Percentiles rank a stretch among this genome's conserved stretches.
phyloP scores from a whole-genome alignment of 2,797 vertebrate genomes.

The Lerista edwardsae region DNA sequence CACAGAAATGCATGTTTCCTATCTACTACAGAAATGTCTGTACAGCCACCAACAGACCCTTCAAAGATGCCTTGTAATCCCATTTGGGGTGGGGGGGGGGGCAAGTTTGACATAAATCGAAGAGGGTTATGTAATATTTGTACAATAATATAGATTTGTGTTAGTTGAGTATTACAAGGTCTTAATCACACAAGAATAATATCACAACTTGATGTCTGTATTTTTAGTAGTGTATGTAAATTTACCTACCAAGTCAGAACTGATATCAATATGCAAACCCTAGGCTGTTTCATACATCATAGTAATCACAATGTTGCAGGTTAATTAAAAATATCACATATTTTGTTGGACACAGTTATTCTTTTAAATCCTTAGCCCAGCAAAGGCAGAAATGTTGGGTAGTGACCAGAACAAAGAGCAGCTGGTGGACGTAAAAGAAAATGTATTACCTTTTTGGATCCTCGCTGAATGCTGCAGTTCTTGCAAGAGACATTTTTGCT shows the following conservation, averaged over 20 bases:
- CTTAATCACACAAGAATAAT: not conserved
- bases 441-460: conserved; percentile 90
- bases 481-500: conserved; percentile 99
- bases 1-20: not conserved
- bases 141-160: no score
- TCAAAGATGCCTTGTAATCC: not conserved
- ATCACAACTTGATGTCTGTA: not conserved
- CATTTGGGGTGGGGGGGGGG: not conserved
- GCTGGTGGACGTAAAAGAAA: not conserved
- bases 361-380: not conserved
- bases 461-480: conserved; percentile 98
- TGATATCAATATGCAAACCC: not conserved
- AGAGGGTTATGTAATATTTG: no score
- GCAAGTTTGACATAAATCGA: not conserved
- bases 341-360: not conserved
- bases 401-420: not conserved
- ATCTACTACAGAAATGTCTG: no score
- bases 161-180: not conserved
- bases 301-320: not conserved
- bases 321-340: not conserved
- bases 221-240: not conserved
- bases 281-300: not conserved
- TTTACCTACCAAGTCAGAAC: not conserved
- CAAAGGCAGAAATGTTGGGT: not conserved
- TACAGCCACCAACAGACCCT: not conserved